Evolutionary conservation across 2,113 vertebrate species (phyloP), one percentile per base, ranked within the genome.

Genomic region (Archilochus colubris): DNA sequence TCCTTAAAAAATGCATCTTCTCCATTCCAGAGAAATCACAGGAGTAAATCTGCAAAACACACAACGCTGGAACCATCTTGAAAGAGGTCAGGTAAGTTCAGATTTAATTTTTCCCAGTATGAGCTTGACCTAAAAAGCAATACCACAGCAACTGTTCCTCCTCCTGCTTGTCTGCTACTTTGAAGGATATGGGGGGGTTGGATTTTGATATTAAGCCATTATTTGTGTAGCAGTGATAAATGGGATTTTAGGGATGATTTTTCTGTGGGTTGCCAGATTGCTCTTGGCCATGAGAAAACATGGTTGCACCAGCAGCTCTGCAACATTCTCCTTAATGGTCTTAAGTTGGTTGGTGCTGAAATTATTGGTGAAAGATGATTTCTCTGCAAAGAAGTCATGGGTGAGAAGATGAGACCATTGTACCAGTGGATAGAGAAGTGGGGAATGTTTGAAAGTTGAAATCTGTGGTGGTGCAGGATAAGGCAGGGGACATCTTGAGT

Each of bases 91-190:
- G 13, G 33, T 40, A 31, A 25, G 2, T 14, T 80, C 53, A 51
- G 36, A 86, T 61, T 69, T 82, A 28, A 3, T 18, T 82, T 61
- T 62, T 18, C 15, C 38, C 4, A 4, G 33, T 28, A 23, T 15
- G 2, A n/a, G 5, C 11, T 24, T 38, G 33, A 21, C 16, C 25
- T 25, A 25, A 72, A 55, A 61, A 46, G 12, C 22, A 0, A 0
- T 22, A 11, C 36, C 23, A 68, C 9, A 61, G 7, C n/a, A 82
- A 30, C 23, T 62, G 18, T 57, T 84, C 33, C 27, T 36, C 27
- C 58, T 88, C 11, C 50, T 82, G 48, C 38, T 78, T 6, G 30
- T 28, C 66, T 58, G 28, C 18, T 36, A 2, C 4, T 24, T 2
- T 59, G 30, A 55, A 73, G 27, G 17, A 2, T 30, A 7, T n/a